phyloP scores from a whole-genome alignment of 2,113 vertebrate genomes.

The Stegostoma tigrinum region DNA sequence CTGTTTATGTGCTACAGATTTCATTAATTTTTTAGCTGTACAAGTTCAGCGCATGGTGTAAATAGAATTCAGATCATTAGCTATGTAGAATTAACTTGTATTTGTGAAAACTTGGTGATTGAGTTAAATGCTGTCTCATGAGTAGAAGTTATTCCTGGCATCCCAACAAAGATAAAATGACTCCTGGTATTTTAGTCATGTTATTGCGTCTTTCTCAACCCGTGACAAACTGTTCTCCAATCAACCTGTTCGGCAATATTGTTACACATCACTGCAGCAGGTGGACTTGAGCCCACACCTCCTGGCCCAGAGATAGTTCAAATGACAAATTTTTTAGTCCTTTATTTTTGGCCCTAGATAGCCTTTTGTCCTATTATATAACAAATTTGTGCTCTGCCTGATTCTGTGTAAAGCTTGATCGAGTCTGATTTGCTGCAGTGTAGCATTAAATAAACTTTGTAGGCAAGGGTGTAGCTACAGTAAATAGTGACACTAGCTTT shows the following conservation, averaged over 20 bases:
- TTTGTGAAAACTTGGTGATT: not conserved
- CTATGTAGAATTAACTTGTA: not conserved
- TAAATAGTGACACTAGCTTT: not conserved
- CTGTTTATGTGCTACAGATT: not conserved
- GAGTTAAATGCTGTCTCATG: not conserved
- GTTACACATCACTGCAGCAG: no score
- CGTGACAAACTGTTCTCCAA: not conserved
- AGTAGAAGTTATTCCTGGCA: not conserved
- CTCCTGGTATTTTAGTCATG: slow-evolving; percentile 11
- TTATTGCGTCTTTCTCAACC: not conserved
- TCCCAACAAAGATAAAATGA: slow-evolving; percentile 27
- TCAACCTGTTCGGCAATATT: no score
- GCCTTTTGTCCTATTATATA: not conserved
- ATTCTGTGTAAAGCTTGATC: not conserved
- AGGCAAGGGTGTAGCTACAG: not conserved
- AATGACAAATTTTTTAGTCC: not conserved
- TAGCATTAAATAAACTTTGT: not conserved
- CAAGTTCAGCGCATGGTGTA: not conserved
- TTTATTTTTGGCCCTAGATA: not conserved
- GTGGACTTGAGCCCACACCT: no score
- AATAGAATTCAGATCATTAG: not conserved
- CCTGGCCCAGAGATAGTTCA: no score
- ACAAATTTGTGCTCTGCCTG: not conserved
- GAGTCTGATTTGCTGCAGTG: not conserved
- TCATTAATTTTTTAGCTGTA: not conserved